Evolutionary conservation across 2,113 vertebrate species (phyloP), one percentile per base, ranked within the genome.

Genomic region (Noturus placidus): DNA sequence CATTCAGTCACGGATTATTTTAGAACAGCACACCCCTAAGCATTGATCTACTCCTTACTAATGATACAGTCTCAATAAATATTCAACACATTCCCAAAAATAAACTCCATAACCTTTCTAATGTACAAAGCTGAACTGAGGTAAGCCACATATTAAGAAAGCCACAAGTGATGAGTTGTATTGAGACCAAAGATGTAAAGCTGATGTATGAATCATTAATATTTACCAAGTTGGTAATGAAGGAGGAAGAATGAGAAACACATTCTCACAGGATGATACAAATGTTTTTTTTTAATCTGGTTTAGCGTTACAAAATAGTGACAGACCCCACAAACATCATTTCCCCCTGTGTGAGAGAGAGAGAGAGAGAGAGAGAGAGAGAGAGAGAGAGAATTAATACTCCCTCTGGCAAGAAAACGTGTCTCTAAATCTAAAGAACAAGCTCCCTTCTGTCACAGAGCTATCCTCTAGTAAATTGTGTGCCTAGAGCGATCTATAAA

Each of bases 361-460:
- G 63, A 67, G 63, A 38, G 9, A 67, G 63, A 67, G 63, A 30
- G 38, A 42, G 38, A 42, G 38, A 42, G 38, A 42, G 63, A 65
- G 67, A 70, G 69, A 27, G 63, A 67, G 13, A 20, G 61, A 77
- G 72, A 88, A 88, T 79, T 38, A 70, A 89, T 82, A 33, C 61
- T 74, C 69, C 67, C 83, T 67, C 63, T 80, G 74, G 87, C 63
- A 74, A 85, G 27, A 54, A 56, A 85, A 83, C 46, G 54, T 56
- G 33, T 81, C 63, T 86, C 35, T 82, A 87, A 82, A 85, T 86
- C 85, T 84, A 88, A 86, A 86, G 74, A 52, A 59, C 74, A 74
- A 61, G 56, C 59, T 86, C 38, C 11, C 57, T 72, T 46, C 38
- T 46, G 42, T 69, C 72, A 25, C 72, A 33, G 42, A 86, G 76